Evolutionary conservation across 2,797 vertebrate species (phyloP).

Genomic region (Mareca penelope): DNA sequence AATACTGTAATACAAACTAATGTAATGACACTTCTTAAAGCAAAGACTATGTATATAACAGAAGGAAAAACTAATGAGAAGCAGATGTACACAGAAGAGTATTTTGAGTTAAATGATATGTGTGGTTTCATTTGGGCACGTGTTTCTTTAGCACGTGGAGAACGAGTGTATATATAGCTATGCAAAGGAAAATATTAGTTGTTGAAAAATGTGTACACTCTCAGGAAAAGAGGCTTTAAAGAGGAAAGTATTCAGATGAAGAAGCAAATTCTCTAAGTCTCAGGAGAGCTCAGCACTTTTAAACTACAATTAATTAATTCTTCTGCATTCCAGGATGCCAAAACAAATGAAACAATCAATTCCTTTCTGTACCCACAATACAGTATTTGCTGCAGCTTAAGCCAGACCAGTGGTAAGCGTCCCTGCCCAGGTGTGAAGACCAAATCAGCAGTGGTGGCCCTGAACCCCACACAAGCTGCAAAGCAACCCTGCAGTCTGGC

Average conservation of each 20-base stretch:
- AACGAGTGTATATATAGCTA: constrained; percentile 6
- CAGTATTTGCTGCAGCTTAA: background rate
- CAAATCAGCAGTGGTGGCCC: background rate
- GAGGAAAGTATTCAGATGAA: constrained; percentile 20
- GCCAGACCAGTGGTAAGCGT: background rate
- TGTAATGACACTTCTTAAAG: constrained; percentile 66
- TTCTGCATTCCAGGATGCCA: background rate
- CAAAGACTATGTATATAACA: constrained; percentile 50
- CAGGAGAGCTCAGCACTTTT: constrained; percentile 7
- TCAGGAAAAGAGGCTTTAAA: background rate
- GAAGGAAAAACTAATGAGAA: constrained; percentile 66
- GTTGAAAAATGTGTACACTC: constrained; percentile 35
- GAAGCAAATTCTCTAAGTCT: constrained; percentile 33
- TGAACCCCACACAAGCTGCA: background rate
- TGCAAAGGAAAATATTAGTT: constrained; percentile 57
- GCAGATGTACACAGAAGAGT: constrained; percentile 60
- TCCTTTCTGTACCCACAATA: background rate
- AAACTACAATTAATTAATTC: background rate
- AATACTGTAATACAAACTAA: constrained; percentile 27
- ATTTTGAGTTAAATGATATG: constrained; percentile 37
- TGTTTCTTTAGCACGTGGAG: constrained; percentile 23
- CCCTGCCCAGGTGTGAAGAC: background rate
- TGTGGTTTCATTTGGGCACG: constrained; percentile 37
- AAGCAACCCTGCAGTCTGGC: accelerated
- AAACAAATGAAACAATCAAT: background rate